Conservation (phyloP, 2,888 invertebrate species). For the Strigamia crassipes region DNA sequence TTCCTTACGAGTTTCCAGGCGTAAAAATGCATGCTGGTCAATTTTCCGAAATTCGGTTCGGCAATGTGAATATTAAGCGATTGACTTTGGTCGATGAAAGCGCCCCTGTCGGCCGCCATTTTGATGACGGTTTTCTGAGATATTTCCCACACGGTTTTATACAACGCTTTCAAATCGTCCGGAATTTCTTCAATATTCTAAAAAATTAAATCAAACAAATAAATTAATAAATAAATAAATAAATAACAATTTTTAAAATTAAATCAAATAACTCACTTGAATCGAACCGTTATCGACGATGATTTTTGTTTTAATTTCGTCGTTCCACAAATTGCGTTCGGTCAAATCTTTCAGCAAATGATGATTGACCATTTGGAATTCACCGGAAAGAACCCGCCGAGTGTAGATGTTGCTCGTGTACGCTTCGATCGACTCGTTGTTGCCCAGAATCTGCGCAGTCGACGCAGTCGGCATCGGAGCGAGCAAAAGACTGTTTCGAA, state of each 20-base stretch:
- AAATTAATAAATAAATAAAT: no score
- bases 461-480: slow-evolving; percentile 99
- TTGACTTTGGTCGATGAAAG: slow-evolving; percentile 98
- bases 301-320: slow-evolving; percentile 91
- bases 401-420: slow-evolving; percentile 98
- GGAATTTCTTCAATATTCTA: slow-evolving; percentile 83
- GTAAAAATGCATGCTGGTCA: slow-evolving; percentile 98
- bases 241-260: no score
- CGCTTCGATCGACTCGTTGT: slow-evolving; percentile 97
- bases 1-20: slow-evolving; percentile 95
- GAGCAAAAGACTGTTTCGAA: slow-evolving; percentile 88
- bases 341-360: slow-evolving; percentile 92
- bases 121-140: slow-evolving; percentile 88
- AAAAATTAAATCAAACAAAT: background rate
- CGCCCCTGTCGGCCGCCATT: slow-evolving; percentile 97
- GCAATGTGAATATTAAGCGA: slow-evolving; percentile 97
- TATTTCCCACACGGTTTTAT: slow-evolving; percentile 98
- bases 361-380: slow-evolving; percentile 89
- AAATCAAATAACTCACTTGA: slow-evolving; percentile 62
- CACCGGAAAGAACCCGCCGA: slow-evolving; percentile 90
- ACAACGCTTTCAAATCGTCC: slow-evolving; percentile 78
- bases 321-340: slow-evolving; percentile 88
- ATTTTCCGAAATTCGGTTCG: slow-evolving; percentile 87
- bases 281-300: slow-evolving; percentile 91
- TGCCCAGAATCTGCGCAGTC: slow-evolving; percentile 98